Evolutionary conservation across 1,140 invertebrate species (phyloP), one percentile per base, ranked within the genome.

Genomic region (Drosophila miranda): DNA sequence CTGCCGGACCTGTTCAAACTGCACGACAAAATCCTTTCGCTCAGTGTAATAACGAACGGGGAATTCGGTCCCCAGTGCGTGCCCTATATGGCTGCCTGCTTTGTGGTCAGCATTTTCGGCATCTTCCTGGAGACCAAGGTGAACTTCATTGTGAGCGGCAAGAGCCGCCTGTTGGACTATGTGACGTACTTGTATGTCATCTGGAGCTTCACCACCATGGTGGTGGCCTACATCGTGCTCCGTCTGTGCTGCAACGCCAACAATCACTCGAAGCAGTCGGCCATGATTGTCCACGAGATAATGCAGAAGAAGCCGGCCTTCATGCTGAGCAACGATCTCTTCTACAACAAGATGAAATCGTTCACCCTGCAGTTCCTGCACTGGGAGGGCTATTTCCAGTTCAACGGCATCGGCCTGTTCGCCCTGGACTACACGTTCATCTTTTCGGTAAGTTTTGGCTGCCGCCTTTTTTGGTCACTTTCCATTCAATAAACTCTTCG

Each of bases 291-390:
- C 4, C 90, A 91, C 41, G 89, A 91, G 67, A 91, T 91, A 19
- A 88, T 91, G 78, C 90, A 91, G n/a, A 91, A 91, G 73, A 91
- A 91, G 30, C 90, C 90, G 0, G 75, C 79, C 1, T 91, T 91
- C 38, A 91, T 91, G 89, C 53, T 91, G 7, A 89, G 82, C 62
- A 90, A 91, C 43, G 89, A 90, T 78, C 56, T 89, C 0, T 91
- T 86, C 34, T 91, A 91, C 51, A 91, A 90, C 58, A 90, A 90
- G 63, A 91, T 91, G 90, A 91, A 91, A 50, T 89, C 86, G 3
- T 91, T 91, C 45, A 91, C 90, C 0, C 48, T 91, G 61, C 90
- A 91, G 48, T 89, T 89, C 28, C 61, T 91, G 1, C 90, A 91
- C 67, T 90, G 90, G 80, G 90, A 91, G 48, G 83, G 89, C 2